Percentiles rank a stretch among this genome's conserved stretches.
These are phyloP conservation scores for Varroa destructor DNA, from an alignment of 1,140 invertebrate species.

Conservation along the genomic window DNA sequence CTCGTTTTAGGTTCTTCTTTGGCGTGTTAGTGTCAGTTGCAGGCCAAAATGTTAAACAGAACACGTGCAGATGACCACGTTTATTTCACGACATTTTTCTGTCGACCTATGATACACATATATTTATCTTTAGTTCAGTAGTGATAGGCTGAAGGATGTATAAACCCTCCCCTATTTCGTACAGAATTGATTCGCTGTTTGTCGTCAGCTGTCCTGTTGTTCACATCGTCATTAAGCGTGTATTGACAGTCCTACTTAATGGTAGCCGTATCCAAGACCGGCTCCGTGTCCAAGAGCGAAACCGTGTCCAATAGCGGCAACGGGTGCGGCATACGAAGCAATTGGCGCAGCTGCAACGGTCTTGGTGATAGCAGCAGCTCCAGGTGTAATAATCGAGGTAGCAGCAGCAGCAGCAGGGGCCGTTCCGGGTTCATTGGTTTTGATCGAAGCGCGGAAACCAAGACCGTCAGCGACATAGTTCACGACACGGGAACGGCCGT, in stretches of 20 bases:
- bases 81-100: too few species aligned
- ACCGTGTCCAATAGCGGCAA: background rate
- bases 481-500: slow-evolving; percentile 33
- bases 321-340: background rate
- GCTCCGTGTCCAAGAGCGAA: background rate
- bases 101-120: too few species aligned
- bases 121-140: too few species aligned
- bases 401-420: slow-evolving; percentile 32
- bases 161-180: too few species aligned
- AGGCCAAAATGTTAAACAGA: too few species aligned
- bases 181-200: too few species aligned
- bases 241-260: background rate
- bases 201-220: too few species aligned
- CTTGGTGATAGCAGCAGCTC: background rate
- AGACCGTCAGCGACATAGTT: slow-evolving; percentile 34
- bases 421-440: slow-evolving; percentile 36
- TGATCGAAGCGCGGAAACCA: slow-evolving; percentile 35
- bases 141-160: too few species aligned
- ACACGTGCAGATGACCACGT: too few species aligned
- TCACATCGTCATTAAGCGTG: too few species aligned
- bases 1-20: too few species aligned
- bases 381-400: slow-evolving; percentile 7
- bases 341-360: background rate
- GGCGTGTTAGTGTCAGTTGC: too few species aligned
- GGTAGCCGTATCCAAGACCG: background rate